phyloP scores from a whole-genome alignment of 2,113 vertebrate species.

The Cinclus mexicanus region DNA sequence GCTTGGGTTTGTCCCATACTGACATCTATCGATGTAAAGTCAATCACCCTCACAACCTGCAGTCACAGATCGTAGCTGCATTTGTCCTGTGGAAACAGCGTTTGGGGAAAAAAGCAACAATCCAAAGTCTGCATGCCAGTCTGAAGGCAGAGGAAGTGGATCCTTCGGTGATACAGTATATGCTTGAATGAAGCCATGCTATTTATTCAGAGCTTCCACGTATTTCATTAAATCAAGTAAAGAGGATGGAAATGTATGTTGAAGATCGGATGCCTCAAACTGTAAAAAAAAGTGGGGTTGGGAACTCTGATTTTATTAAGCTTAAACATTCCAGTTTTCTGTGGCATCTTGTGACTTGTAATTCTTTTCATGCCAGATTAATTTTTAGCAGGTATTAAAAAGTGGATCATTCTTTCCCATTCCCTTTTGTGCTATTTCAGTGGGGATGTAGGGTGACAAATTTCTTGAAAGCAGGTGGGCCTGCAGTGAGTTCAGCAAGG shows the following conservation, averaged over 20 bases:
- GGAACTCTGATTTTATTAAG: background rate
- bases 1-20: constrained; percentile 82
- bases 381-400: constrained; percentile 50
- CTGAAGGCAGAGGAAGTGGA: constrained; percentile 78
- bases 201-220: background rate
- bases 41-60: constrained; percentile 80
- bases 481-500: background rate
- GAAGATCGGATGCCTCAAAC: background rate
- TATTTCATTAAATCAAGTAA: background rate
- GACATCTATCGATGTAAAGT: constrained; percentile 86
- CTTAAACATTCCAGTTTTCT: background rate
- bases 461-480: background rate
- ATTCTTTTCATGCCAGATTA: constrained; percentile 10
- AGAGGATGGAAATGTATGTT: background rate
- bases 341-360: constrained; percentile 3
- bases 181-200: constrained; percentile 68
- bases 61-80: constrained; percentile 82
- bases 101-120: constrained; percentile 81
- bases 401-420: background rate
- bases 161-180: constrained; percentile 76
- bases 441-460: constrained; percentile 16
- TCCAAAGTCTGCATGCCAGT: constrained; percentile 72
- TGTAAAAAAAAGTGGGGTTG: background rate
- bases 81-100: constrained; percentile 86
- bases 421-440: constrained; percentile 3